Percentiles rank a stretch among this genome's conserved stretches.
Evolutionary conservation across 1,140 invertebrate species (phyloP).

Genomic region (Eumeta japonica): DNA sequence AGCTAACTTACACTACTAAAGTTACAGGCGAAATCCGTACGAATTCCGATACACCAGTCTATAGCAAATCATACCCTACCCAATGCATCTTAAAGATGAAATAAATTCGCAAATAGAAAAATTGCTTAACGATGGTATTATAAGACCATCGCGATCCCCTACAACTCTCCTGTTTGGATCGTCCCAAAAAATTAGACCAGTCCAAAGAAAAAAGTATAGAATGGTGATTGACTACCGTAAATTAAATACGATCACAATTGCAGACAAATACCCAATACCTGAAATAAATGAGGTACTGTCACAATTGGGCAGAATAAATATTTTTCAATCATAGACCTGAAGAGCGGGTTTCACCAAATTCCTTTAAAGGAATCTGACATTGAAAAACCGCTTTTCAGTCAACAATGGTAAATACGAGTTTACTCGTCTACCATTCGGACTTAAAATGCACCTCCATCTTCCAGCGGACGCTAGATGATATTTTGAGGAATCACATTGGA

Average conservation of each 20-base stretch:
- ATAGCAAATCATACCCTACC: too few relatives aligned
- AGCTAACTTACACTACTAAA: too few relatives aligned
- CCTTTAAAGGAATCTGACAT: background rate
- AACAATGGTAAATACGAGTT: constrained; percentile 34
- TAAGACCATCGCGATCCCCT: background rate
- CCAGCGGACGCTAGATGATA: constrained; percentile 23
- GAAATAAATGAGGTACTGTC: background rate
- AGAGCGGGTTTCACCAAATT: background rate
- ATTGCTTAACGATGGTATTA: background rate
- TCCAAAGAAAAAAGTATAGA: background rate
- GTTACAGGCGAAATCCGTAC: too few relatives aligned
- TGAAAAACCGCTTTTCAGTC: background rate
- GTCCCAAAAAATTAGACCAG: background rate
- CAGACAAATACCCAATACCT: background rate
- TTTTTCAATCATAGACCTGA: background rate
- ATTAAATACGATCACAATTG: background rate
- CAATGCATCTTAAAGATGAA: too few relatives aligned
- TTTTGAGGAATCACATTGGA: constrained; percentile 13
- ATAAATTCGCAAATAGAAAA: too few relatives aligned
- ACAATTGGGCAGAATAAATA: background rate
- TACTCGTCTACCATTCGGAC: constrained; percentile 22
- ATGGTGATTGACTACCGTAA: background rate
- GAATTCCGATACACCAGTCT: too few relatives aligned
- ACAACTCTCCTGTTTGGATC: background rate
- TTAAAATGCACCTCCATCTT: constrained; percentile 19